Evolutionary conservation across 2,797 vertebrate genomes (phyloP).

Genomic region (Rhincodon typus): DNA sequence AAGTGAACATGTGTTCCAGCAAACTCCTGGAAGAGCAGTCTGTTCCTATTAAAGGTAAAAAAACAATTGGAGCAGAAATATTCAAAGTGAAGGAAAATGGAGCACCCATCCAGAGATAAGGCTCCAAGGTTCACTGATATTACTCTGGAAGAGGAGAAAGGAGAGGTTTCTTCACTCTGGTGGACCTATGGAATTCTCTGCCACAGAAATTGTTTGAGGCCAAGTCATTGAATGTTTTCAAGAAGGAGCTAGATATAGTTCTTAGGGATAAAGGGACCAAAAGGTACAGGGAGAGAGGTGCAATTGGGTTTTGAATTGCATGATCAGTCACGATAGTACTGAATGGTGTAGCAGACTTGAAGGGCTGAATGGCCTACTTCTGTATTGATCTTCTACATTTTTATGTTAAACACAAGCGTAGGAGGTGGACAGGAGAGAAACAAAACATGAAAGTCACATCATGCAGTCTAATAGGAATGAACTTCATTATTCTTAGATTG

Average conservation of each 20-base stretch:
- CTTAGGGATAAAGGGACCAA: too few species aligned
- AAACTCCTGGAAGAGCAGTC: neutral
- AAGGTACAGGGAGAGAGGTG: too few species aligned
- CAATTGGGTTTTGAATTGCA: too few species aligned
- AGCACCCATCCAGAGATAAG: neutral
- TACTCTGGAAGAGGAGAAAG: neutral
- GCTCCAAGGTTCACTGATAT: neutral
- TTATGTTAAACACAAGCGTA: neutral
- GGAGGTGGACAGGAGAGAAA: neutral
- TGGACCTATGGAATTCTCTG: too few species aligned
- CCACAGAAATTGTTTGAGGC: too few species aligned
- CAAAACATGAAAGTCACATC: constrained; percentile 29
- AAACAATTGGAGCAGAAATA: neutral
- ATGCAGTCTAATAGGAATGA: neutral
- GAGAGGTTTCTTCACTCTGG: too few species aligned
- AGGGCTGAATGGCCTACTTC: too few species aligned
- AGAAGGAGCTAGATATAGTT: too few species aligned
- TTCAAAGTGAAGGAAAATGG: neutral
- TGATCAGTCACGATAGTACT: too few species aligned
- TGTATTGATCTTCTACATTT: too few species aligned
- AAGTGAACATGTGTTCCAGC: neutral
- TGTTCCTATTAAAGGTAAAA: neutral
- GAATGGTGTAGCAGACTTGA: too few species aligned
- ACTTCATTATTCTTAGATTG: neutral
- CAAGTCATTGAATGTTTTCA: too few species aligned